Conservation (phyloP, 1,140 invertebrate genomes). For the Mercenaria mercenaria region DNA sequence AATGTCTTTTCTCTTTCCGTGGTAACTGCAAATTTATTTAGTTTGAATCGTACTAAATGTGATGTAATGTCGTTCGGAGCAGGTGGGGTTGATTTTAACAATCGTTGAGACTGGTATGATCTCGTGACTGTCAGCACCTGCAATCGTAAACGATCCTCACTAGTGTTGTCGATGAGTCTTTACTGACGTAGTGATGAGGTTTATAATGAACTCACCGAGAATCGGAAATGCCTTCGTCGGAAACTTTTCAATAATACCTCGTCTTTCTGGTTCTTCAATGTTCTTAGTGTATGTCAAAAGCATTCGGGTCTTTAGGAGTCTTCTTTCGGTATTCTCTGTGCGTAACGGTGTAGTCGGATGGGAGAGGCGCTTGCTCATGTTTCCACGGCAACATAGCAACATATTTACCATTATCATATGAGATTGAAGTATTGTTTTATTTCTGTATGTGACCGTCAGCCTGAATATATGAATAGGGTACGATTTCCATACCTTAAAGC, state of each 20-base stretch:
- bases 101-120: slow-evolving; percentile 16
- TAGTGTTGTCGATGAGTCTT: slow-evolving; percentile 64
- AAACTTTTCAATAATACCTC: slow-evolving; percentile 58
- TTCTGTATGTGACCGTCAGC: no score
- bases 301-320: slow-evolving; percentile 24
- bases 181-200: slow-evolving; percentile 63
- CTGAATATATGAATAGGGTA: no score
- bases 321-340: slow-evolving; percentile 29
- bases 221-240: background rate
- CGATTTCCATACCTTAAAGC: no score
- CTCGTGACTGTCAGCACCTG: slow-evolving; percentile 17
- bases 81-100: slow-evolving; percentile 8
- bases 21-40: background rate
- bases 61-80: slow-evolving; percentile 13
- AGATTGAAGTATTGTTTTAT: slow-evolving; percentile 1
- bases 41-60: background rate
- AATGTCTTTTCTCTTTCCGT: slow-evolving; percentile 8
- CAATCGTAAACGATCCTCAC: slow-evolving; percentile 68
- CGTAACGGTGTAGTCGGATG: slow-evolving; percentile 29
- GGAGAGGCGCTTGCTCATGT: slow-evolving; percentile 15
- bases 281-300: slow-evolving; percentile 34
- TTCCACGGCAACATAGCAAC: slow-evolving; percentile 65
- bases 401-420: slow-evolving; percentile 36
- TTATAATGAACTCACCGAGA: slow-evolving; percentile 56
- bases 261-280: slow-evolving; percentile 51